A percentile compares a stretch with the other conserved stretches of the same genome.
Evolutionary conservation across 1,140 invertebrate species (phyloP).

Genomic region (Brevipalpus yothersi): DNA sequence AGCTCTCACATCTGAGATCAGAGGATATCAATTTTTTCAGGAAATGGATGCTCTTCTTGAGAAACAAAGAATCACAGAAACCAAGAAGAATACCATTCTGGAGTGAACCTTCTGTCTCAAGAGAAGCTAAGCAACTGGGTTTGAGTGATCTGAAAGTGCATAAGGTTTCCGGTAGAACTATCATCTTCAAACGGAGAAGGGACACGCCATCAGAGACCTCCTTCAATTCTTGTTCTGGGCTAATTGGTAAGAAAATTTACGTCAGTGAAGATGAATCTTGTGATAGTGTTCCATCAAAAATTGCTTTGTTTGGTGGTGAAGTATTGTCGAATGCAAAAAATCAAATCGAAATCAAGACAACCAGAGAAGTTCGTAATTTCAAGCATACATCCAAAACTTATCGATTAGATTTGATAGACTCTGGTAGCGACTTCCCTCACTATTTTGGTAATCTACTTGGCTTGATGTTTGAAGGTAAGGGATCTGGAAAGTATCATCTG

Average conservation of each 20-base stretch:
- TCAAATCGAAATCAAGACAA: too few species aligned
- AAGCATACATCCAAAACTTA: too few species aligned
- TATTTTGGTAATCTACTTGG: too few species aligned
- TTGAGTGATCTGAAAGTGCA: not conserved
- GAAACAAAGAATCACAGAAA: conserved; percentile 33
- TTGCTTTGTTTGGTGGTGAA: not conserved
- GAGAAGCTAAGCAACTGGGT: conserved; percentile 13
- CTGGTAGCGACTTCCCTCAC: too few species aligned
- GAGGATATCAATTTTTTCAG: conserved; percentile 51
- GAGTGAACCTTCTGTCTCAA: conserved; percentile 26
- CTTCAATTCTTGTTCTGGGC: too few species aligned
- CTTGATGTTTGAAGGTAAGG: too few species aligned
- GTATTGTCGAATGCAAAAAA: too few species aligned
- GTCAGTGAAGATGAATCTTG: conserved; percentile 6
- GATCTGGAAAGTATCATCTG: too few species aligned
- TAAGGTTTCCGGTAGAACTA: not conserved
- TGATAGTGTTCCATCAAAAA: not conserved
- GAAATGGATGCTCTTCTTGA: conserved; percentile 46
- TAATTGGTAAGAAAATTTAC: not conserved
- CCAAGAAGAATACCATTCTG: conserved; percentile 30
- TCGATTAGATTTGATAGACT: too few species aligned
- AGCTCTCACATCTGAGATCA: conserved; percentile 32
- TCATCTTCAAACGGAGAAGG: not conserved
- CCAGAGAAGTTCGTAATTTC: too few species aligned
- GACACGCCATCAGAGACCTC: not conserved